These are phyloP conservation scores for Entomobrya multifasciata DNA, from an alignment of 2,888 invertebrate species.

Conservation along the genomic window DNA sequence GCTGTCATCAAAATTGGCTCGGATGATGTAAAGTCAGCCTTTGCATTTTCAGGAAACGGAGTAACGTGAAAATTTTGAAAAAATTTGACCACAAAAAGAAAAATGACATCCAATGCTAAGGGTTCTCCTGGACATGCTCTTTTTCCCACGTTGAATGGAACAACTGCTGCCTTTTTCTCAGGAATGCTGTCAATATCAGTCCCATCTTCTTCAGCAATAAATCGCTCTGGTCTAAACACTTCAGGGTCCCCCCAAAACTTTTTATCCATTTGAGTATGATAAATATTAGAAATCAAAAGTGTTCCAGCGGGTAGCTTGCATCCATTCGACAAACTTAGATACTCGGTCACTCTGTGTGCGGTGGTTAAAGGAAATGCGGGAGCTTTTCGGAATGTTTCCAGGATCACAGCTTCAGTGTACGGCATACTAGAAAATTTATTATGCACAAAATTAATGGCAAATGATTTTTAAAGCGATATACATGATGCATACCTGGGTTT, in stretches of 20 bases:
- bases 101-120: neutral
- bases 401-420: constrained; percentile 2
- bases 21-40: neutral
- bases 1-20: neutral
- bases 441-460: neutral
- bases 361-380: neutral
- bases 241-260: neutral
- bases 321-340: neutral
- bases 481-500: constrained; percentile 5
- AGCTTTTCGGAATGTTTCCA: constrained; percentile 4
- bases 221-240: neutral
- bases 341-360: neutral
- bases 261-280: neutral
- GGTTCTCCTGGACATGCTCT: neutral
- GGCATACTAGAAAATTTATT: constrained; percentile 15
- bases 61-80: neutral
- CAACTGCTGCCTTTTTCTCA: neutral
- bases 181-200: neutral
- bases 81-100: neutral
- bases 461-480: neutral
- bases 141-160: neutral
- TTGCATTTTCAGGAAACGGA: neutral
- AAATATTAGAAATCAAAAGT: neutral
- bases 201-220: neutral
- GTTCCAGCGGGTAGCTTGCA: neutral